Evolutionary conservation across 1,140 invertebrate genomes (phyloP), one percentile per base, ranked within the genome.

Genomic region (Aphis craccivora): DNA sequence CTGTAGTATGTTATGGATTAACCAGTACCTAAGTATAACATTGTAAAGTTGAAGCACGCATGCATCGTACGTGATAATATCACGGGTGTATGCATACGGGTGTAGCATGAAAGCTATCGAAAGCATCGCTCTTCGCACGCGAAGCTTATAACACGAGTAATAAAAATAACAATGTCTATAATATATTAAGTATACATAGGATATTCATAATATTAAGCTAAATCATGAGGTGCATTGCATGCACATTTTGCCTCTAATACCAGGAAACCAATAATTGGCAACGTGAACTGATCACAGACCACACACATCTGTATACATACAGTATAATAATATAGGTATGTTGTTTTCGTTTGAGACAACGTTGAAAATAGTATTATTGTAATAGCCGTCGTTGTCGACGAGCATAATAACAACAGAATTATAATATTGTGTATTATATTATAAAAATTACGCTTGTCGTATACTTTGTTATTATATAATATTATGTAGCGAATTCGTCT

Each of bases 61-160:
- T 76, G 60, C 30, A 76, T 5, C 30, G 30, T n/a, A n/a, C 60
- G 60, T 76, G 60, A 76, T n/a, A 76, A n/a, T 76, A 76, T 76
- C 60, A 76, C n/a, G 60, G n/a, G 4, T 18, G 60, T 67, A n/a
- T 67, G 60, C 60, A 67, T 67, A 67, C 30, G 60, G 60, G n/a
- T 76, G 60, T 76, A 76, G 60, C 60, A 76, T 76, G 60, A 76
- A 76, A 76, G 60, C 60, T 35, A 30, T 76, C 60, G 60, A 76
- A 76, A 76, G n/a, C 60, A n/a, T 76, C 14, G 30, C 4, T n/a
- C 30, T n/a, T n/a, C 60, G 60, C 60, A 76, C n/a, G 60, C 60
- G n/a, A 76, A n/a, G 60, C 60, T 76, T 76, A 76, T 14, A n/a
- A n/a, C 60, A 67, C n/a, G 18, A 35, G 5, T n/a, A 76, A 76